Base-by-base conservation (phyloP, 2,797 vertebrate genomes). In the Sebastiscus tertius region DNA sequence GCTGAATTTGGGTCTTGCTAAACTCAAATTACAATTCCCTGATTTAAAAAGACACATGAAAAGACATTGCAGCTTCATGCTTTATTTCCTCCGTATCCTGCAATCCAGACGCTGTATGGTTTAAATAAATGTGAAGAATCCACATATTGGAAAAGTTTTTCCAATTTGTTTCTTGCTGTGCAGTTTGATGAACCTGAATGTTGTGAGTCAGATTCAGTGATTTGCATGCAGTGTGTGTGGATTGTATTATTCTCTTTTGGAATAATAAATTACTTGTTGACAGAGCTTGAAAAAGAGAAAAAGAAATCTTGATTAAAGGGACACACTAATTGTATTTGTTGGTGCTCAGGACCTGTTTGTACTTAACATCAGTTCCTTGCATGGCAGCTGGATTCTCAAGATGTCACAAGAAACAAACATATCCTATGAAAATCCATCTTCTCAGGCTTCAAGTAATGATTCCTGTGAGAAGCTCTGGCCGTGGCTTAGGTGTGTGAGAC, bases 181-280 rank as follows among this genome's bases (percentile, higher is more conserved):
- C 49, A 33, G 70, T 33, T 64, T 59, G 16, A 29, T 29, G 12
- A 72, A 20, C 3, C 0, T 20, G 14, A 78, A 66, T 39, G 26
- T 80, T 12, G 27, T 70, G 56, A 80, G 27, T 59, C 75, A 61
- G n/a, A 8, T 74, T 26, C 18, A 39, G 29, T 63, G 55, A 77
- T 72, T 72, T 68, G 14, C 64, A n/a, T 20, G 64, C 54, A 56
- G 13, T 8, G 12, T 20, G 1, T 55, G 11, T 26, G 22, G 22
- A 22, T 29, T 65, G 20, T 18, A 34, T 60, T 66, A 24, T 20
- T n/a, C 20, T 70, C 66, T 67, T 55, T 70, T 64, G 13, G 9
- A 72, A 49, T 65, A n/a, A 70, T 10, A 74, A 26, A 79, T 72
- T 56, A 20, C 6, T 62, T 78, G 14, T 27, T 88, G 86, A 85